Base-by-base conservation (phyloP, 2,888 invertebrate genomes). In the Rutpela maculata region DNA sequence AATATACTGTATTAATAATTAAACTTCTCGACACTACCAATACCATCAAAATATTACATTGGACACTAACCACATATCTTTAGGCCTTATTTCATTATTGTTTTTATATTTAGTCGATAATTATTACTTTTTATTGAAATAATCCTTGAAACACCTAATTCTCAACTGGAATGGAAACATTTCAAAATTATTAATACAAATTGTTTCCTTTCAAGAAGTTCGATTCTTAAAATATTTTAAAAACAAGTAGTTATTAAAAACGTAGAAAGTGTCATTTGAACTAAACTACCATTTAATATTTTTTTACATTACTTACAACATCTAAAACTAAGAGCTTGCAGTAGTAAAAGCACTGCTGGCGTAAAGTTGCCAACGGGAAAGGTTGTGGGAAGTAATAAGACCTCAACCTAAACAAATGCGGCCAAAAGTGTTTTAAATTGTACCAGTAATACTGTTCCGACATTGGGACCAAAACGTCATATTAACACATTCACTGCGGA, bases 11-110 rank as follows among this genome's bases (percentile, higher is more conserved):
- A 59, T n/a, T 50, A 59, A 19, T 19, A 19, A 22, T 57, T 57
- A 59, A 59, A 22, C 22, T 59, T 59, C 19, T 57, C 43, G n/a
- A 50, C 50, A 12, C 59, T 59, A 59, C 59, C 22, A 22, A 59
- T 59, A 19, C 22, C 59, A 59, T 22, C 59, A 59, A 59, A 59
- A 59, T 59, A 22, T 59, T 59, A 9, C 4, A 4, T 22, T 59
- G 22, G 59, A 59, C 22, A 59, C 22, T 59, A 59, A 59, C 59
- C 59, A 59, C 59, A 59, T 22, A 59, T 19, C 59, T 59, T 59
- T 59, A 59, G 19, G 15, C 59, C 22, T 18, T 59, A 59, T 22
- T 19, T 10, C 22, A 19, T 59, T 18, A 50, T 50, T 50, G n/a
- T n/a, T 50, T 50, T n/a, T n/a, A 2, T 15, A 4, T n/a, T 50